Evolutionary conservation across 35 echinoderm and acorn worm genomes (phyloP), one percentile per base, ranked within the genome.

Genomic region (Eucidaris tribuloides): DNA sequence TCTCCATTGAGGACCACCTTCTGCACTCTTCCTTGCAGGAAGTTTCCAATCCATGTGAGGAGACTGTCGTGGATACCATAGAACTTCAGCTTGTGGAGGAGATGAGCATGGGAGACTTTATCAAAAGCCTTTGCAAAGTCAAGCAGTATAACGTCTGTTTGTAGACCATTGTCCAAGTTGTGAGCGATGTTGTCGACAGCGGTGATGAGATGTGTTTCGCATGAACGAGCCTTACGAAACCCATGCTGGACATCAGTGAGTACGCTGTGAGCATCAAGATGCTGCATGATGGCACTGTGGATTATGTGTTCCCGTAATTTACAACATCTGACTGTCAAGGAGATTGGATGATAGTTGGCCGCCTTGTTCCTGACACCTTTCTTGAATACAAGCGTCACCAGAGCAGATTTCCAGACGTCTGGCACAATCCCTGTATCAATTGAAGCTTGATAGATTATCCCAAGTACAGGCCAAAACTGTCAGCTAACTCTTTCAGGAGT

Each of bases 101-200:
- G 32, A 62, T 52, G 40, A 20, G 19, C 1, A 49, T 81, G 86
- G 1, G 58, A 45, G 25, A 88, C 86, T 1, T 39, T 88, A 45
- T 81, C 77, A 17, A 81, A 88, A 1, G 86, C 78, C 60, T 88
- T 81, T 1, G 61, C 38, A 20, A 81, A 68, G 36, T 88, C 60
- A 3, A 81, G 35, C 13, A 88, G 23, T 20, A 35, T n/a, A 9
- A 41, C 60, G 4, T 74, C 77, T 46, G 7, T 23, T 15, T 65
- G 36, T n/a, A n/a, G n/a, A n/a, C n/a, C n/a, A n/a, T n/a, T n/a
- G n/a, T n/a, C n/a, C n/a, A n/a, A n/a, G n/a, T n/a, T n/a, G n/a
- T n/a, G n/a, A n/a, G n/a, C n/a, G n/a, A n/a, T n/a, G n/a, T n/a
- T n/a, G 42, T 78, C 74, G 25, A 78, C 31, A 17, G 42, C 49